Evolutionary conservation across 92 coral and sea anemone species (phyloP).

Genomic region (Blastomussa wellsi): DNA sequence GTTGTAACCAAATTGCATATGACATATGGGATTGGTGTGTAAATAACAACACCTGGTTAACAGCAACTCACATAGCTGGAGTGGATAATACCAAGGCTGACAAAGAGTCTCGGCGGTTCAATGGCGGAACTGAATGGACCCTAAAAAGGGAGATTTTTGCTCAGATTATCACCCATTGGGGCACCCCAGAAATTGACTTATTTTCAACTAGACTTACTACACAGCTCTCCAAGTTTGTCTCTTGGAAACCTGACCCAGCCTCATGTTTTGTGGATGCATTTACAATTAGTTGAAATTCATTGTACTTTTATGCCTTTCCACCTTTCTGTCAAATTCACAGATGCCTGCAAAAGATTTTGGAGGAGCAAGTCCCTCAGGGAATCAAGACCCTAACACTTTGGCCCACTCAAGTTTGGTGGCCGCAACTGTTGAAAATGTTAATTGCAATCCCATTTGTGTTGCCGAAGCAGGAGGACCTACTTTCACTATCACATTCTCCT

Average conservation of each 20-base stretch:
- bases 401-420: constrained; percentile 46
- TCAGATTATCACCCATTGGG: constrained; percentile 17
- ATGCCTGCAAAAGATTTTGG: constrained; percentile 35
- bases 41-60: constrained; percentile 17
- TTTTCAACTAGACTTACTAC: constrained; percentile 47
- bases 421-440: constrained; percentile 50
- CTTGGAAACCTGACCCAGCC: constrained; percentile 58
- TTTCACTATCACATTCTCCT: constrained; percentile 31
- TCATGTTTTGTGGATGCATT: constrained; percentile 17
- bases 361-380: constrained; percentile 2
- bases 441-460: constrained; percentile 34
- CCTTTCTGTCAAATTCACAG: constrained; percentile 49
- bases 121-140: constrained; percentile 31
- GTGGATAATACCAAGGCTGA: constrained; percentile 32
- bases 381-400: constrained; percentile 16
- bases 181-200: constrained; percentile 47
- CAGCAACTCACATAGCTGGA: constrained; percentile 54
- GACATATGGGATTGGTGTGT: constrained; percentile 63
- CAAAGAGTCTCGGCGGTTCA: constrained; percentile 16
- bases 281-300: constrained; percentile 14
- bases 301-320: constrained; percentile 32
- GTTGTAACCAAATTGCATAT: constrained; percentile 29
- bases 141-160: constrained; percentile 32
- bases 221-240: constrained; percentile 41
- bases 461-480: constrained; percentile 35